Evolutionary conservation across 92 coral and sea anemone genomes (phyloP).

Genomic region (Zoanthus solanderi): DNA sequence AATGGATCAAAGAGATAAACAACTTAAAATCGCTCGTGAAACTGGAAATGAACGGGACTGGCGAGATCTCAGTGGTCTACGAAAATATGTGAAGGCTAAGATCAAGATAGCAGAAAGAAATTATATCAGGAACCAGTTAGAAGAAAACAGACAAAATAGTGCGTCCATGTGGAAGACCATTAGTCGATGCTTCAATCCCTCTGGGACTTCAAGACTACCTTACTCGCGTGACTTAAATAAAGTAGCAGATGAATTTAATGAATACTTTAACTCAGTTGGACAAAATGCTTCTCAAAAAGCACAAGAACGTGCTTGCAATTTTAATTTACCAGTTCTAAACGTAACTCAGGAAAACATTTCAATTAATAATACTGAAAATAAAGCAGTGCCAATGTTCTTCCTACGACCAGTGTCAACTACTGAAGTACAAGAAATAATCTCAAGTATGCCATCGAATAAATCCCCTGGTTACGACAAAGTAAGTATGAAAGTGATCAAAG

Average conservation of each 20-base stretch:
- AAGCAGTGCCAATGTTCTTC: not conserved
- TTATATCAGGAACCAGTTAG: conserved; percentile 36
- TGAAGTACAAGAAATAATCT: not conserved
- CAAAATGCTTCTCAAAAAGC: conserved; percentile 4
- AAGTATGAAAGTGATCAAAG: too few relatives aligned
- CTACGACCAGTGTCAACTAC: conserved; percentile 5
- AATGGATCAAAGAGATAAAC: conserved; percentile 40
- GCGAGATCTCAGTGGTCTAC: not conserved
- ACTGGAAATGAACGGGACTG: conserved; percentile 5
- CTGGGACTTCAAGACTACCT: conserved; percentile 1
- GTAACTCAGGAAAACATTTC: conserved; percentile 9
- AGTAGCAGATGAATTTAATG: conserved; percentile 65
- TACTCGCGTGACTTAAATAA: conserved; percentile 43
- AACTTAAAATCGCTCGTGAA: conserved; percentile 21
- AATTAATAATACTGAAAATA: not conserved
- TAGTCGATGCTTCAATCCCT: conserved; percentile 54
- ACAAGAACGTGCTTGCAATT: not conserved
- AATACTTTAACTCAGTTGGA: conserved; percentile 9
- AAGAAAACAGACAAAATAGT: conserved; percentile 39
- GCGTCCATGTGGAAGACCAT: conserved; percentile 70
- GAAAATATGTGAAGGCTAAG: conserved; percentile 11
- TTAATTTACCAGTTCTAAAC: not conserved
- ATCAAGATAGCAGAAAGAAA: conserved; percentile 5
- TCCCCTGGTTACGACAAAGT: too few relatives aligned
- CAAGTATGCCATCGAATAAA: not conserved